Base-by-base conservation (phyloP, 2,113 vertebrate species). In the Aythya baeri region DNA sequence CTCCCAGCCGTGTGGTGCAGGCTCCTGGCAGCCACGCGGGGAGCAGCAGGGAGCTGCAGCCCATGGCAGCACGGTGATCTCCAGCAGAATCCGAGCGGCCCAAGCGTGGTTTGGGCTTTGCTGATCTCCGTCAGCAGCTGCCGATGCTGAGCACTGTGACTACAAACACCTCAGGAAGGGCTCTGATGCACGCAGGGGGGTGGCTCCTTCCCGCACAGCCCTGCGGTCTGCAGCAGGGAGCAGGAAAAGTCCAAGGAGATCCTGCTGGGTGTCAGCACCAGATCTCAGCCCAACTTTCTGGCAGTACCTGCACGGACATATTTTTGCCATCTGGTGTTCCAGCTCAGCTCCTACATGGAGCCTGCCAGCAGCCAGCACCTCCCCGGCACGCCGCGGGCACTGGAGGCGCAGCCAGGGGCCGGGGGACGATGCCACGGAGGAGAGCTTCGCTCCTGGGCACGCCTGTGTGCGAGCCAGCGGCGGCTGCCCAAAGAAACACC, bases 1-100 rank as follows among this genome's bases (percentile, higher is more conserved):
- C 72, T 55, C 57, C 66, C 54, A 20, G 20, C 20, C 46, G 22
- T 0, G 3, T 1, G 2, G 2, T 0, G 18, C 25, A 7, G 61
- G 78, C 36, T 23, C 57, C 62, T 1, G 17, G 50, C 50, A 52
- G 23, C 50, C 13, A 13, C 23, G 50, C 23, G 23, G 50, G 50
- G 50, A 52, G 22, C 50, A 13, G 34, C 20, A 20, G 46, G 10
- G 46, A 49, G 46, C 46, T 11, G 46, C 46, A 11, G 10, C 46
- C 20, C 46, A 10, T 3, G 46, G 46, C 46, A 49, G 46, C 46
- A 49, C 46, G 20, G n/a, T 44, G 27, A 54, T 29, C 17, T 52
- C 49, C 12, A 38, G 15, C 49, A 70, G 49, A 50, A 17, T 23
- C 12, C 25, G 54, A 43, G 29, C 11, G 32, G 31, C 17, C 21